Evolutionary conservation across 2,113 vertebrate species (phyloP).

Genomic region (Rana temporaria): DNA sequence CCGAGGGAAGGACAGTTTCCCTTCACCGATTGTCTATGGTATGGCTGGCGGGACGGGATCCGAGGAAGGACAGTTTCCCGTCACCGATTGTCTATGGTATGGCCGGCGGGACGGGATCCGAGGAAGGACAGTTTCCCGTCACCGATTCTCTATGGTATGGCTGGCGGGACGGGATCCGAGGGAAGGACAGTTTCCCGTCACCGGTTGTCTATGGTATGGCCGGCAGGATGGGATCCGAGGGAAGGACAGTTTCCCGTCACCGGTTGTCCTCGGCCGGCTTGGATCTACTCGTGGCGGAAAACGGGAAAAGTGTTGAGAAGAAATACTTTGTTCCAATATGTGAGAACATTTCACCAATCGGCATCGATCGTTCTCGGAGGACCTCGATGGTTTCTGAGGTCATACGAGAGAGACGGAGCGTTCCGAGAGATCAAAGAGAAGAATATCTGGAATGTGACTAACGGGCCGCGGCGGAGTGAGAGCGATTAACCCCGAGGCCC

Average conservation of each 20-base stretch:
- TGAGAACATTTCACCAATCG: too few relatives aligned
- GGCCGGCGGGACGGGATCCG: too few relatives aligned
- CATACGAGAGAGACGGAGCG: background rate
- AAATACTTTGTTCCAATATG: background rate
- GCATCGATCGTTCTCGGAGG: background rate
- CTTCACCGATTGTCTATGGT: background rate
- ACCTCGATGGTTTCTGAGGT: background rate
- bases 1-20: background rate
- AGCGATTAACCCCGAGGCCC: background rate
- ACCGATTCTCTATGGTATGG: too few relatives aligned
- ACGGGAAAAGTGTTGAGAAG: background rate
- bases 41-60: too few relatives aligned
- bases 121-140: background rate
- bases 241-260: background rate
- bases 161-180: too few relatives aligned
- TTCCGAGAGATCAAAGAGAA: slow-evolving; percentile 1
- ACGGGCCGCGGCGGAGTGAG: background rate
- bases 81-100: background rate
- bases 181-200: background rate
- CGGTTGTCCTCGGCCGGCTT: background rate
- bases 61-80: background rate
- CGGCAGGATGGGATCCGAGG: too few relatives aligned
- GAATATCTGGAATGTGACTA: background rate
- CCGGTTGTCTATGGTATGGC: background rate
- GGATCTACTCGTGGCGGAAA: background rate